A percentile compares a stretch with the other conserved stretches of the same genome.
Conservation (phyloP, 2,888 invertebrate species). For the Galerucella pusilla region DNA sequence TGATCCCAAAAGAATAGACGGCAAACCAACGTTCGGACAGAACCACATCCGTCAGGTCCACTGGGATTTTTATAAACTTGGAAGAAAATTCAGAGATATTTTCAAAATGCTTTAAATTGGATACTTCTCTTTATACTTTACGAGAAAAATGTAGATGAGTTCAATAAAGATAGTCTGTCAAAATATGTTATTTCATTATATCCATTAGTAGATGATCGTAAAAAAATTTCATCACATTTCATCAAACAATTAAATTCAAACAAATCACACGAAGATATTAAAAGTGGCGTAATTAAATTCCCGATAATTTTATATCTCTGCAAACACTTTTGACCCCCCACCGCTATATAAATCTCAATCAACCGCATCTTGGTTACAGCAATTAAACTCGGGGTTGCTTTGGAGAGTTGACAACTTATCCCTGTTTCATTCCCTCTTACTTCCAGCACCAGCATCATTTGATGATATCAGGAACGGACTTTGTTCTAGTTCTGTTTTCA, state of each 20-base stretch:
- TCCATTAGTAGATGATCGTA: not conserved
- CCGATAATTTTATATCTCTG: conserved; percentile 28
- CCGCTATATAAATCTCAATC: conserved; percentile 47
- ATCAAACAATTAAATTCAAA: not conserved
- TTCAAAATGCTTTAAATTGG: too few relatives aligned
- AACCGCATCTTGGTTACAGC: conserved; percentile 57
- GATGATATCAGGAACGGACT: conserved; percentile 1
- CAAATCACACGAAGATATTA: not conserved
- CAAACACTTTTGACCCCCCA: conserved; percentile 36
- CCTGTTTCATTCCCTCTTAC: conserved; percentile 25
- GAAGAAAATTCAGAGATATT: too few relatives aligned
- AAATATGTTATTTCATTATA: not conserved
- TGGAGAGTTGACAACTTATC: conserved; percentile 47
- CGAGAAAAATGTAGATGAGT: too few relatives aligned
- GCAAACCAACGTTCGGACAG: too few relatives aligned
- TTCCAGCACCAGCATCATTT: conserved; percentile 19
- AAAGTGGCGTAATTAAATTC: conserved; percentile 25
- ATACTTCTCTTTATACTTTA: too few relatives aligned
- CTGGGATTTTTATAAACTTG: too few relatives aligned
- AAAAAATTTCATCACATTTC: not conserved
- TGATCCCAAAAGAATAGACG: too few relatives aligned
- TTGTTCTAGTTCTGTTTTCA: not conserved
- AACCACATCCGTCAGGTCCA: too few relatives aligned
- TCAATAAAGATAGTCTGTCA: too few relatives aligned
- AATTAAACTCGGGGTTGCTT: conserved; percentile 54